Conservation (phyloP, 2,797 vertebrate genomes). For the Erethizon dorsatum region DNA sequence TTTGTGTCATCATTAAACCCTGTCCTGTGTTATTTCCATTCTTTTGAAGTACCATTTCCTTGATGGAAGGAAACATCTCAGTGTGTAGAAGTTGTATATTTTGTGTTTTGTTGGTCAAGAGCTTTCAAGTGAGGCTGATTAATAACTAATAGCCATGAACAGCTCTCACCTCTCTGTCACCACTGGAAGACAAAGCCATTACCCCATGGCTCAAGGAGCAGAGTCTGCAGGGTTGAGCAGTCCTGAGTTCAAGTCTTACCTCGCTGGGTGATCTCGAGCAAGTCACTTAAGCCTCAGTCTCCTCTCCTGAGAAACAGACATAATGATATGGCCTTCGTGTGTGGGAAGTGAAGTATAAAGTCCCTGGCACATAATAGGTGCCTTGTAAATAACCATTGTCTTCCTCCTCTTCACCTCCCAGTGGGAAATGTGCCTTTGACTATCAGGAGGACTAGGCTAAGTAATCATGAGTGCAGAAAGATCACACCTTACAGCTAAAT, state of each 20-base stretch:
- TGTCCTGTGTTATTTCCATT: background rate
- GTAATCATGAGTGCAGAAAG: background rate
- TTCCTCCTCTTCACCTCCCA: background rate
- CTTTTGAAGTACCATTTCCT: background rate
- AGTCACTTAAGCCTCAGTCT: background rate
- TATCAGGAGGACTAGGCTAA: background rate
- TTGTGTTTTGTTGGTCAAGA: background rate
- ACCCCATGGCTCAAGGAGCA: background rate
- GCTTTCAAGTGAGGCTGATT: background rate
- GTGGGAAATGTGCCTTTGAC: background rate
- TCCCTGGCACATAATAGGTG: background rate
- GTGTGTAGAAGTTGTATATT: background rate
- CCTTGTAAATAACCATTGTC: background rate
- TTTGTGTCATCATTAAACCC: constrained; percentile 16
- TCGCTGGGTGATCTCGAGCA: background rate
- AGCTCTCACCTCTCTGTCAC: background rate
- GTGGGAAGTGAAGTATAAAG: background rate
- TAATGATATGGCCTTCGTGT: background rate
- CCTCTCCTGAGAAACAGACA: background rate
- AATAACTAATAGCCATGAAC: background rate
- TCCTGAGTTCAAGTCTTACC: background rate
- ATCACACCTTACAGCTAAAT: background rate
- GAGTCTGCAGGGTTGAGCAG: background rate
- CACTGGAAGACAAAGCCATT: background rate
- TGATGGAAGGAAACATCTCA: constrained; percentile 8